phyloP scores from a whole-genome alignment of 2,113 vertebrate species.

The Nesogale talazaci region DNA sequence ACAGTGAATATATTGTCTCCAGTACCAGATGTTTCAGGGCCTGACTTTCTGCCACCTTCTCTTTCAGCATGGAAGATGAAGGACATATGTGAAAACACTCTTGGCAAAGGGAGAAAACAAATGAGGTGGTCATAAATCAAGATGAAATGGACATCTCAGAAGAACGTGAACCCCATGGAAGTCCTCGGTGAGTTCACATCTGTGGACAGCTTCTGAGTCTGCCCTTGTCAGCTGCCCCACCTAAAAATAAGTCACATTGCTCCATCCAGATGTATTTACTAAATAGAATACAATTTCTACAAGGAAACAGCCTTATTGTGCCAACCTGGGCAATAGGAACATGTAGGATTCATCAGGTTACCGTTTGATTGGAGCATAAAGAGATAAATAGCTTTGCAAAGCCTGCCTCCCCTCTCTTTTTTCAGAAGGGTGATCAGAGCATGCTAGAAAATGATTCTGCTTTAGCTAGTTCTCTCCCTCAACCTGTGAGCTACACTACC shows the following conservation, averaged over 20 bases:
- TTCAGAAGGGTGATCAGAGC: too few relatives aligned
- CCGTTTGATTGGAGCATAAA: too few relatives aligned
- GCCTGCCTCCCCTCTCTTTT: too few relatives aligned
- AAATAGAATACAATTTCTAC: conserved; percentile 82
- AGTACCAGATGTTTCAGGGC: conserved; percentile 96
- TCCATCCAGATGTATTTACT: conserved; percentile 80
- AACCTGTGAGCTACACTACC: too few relatives aligned
- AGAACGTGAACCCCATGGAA: conserved; percentile 96
- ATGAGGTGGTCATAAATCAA: conserved; percentile 94
- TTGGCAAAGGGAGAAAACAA: conserved; percentile 98
- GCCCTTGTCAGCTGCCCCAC: conserved; percentile 50
- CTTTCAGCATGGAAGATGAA: conserved; percentile 99
- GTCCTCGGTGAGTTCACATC: conserved; percentile 99
- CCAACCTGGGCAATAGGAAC: too few relatives aligned
- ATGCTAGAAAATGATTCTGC: too few relatives aligned
- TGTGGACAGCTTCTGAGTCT: conserved; percentile 96
- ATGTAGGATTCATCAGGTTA: too few relatives aligned
- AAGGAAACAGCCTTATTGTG: conserved; percentile 60
- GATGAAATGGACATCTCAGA: conserved; percentile 97
- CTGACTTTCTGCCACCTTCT: conserved; percentile 98
- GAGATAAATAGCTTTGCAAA: too few relatives aligned
- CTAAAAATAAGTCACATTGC: conserved; percentile 50
- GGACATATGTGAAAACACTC: conserved; percentile 97
- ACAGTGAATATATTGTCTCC: conserved; percentile 97
- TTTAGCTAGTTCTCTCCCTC: too few relatives aligned